A percentile compares a stretch with the other conserved stretches of the same genome.
phyloP scores from a whole-genome alignment of 2,113 vertebrate species.

The Apeltes quadracus region DNA sequence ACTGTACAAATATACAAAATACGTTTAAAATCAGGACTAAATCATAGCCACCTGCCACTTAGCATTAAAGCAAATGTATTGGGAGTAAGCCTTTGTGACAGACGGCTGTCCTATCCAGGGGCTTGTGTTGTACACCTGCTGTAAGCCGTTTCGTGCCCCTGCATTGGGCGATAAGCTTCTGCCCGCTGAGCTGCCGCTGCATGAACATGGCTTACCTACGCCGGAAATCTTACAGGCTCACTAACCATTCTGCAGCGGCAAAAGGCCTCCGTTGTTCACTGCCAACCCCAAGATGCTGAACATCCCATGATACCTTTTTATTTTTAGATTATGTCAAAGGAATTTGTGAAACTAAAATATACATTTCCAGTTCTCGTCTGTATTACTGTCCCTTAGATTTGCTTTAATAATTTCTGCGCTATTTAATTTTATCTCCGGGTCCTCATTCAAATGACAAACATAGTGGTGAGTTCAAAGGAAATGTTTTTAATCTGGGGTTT shows the following conservation, averaged over 20 bases:
- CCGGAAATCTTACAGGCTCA: slow-evolving; percentile 27
- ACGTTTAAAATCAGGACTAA: not conserved
- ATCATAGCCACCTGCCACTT: slow-evolving; percentile 15
- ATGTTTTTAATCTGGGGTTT: not conserved
- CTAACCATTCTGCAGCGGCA: slow-evolving; percentile 18
- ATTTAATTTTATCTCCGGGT: not conserved
- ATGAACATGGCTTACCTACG: slow-evolving; percentile 38
- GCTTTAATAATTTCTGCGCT: not conserved
- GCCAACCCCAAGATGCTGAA: not conserved
- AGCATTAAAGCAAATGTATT: slow-evolving; percentile 33
- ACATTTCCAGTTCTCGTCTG: not conserved
- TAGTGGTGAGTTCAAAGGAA: not conserved
- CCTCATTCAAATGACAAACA: not conserved
- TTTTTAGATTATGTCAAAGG: not conserved
- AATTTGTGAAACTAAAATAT: not conserved
- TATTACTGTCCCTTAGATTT: not conserved
- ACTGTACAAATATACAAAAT: slow-evolving; percentile 7
- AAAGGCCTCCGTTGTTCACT: not conserved
- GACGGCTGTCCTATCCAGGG: slow-evolving; percentile 45
- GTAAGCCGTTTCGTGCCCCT: slow-evolving; percentile 55
- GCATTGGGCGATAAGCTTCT: slow-evolving; percentile 56
- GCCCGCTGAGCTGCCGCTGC: slow-evolving; percentile 50
- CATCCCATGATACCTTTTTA: not conserved
- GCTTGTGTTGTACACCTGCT: slow-evolving; percentile 56
- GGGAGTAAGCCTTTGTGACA: slow-evolving; percentile 46